These are phyloP conservation scores for Crossocerus cetratus DNA, from an alignment of 2,888 invertebrate genomes.

Conservation along the genomic window DNA sequence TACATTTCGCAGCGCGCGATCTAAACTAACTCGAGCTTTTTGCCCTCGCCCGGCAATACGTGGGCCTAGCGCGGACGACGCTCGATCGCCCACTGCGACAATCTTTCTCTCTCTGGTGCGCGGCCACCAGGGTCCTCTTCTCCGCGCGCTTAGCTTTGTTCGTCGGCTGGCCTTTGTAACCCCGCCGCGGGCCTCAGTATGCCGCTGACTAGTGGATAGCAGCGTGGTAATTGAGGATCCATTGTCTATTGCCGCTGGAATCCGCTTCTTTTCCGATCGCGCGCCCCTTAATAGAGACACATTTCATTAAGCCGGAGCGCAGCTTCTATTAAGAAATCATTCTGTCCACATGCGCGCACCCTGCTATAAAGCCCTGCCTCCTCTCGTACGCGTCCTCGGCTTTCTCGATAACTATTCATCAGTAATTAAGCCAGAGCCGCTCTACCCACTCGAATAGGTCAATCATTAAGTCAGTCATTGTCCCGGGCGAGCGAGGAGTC, in stretches of 20 bases:
- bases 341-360: background rate
- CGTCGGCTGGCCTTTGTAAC: constrained; percentile 1
- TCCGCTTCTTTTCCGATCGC: background rate
- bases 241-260: background rate
- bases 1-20: constrained; percentile 68
- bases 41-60: constrained; percentile 23
- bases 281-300: background rate
- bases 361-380: too few species aligned
- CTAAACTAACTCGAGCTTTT: constrained; percentile 67
- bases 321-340: background rate
- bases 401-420: too few species aligned
- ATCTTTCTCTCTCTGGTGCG: constrained; percentile 6
- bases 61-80: constrained; percentile 30
- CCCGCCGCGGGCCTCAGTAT: background rate
- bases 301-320: background rate
- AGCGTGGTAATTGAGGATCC: constrained; percentile 2
- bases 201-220: constrained; percentile 6
- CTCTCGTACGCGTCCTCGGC: too few species aligned
- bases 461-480: too few species aligned
- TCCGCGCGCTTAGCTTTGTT: constrained; percentile 8
- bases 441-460: too few species aligned
- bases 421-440: too few species aligned
- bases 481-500: too few species aligned
- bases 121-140: constrained; percentile 1
- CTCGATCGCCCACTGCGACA: constrained; percentile 28